Percentiles rank a stretch among this genome's conserved stretches.
Conservation (phyloP, 2,113 vertebrate genomes). For the Pandion haliaetus region DNA sequence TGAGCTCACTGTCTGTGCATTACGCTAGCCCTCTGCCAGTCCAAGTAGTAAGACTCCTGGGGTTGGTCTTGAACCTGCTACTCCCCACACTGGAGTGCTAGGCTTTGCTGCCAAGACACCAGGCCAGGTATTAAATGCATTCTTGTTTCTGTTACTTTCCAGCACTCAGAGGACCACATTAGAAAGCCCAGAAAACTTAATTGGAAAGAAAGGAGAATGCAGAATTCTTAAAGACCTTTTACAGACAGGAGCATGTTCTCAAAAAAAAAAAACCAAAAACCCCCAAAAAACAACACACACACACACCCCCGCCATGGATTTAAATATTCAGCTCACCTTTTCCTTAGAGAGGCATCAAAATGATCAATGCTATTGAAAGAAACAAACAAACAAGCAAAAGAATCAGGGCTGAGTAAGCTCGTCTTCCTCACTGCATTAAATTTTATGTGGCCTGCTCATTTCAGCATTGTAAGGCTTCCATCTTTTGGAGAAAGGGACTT, state of each 20-base stretch:
- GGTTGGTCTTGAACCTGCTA: conserved; percentile 50
- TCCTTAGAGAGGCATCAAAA: background rate
- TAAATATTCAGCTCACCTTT: background rate
- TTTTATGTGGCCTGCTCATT: background rate
- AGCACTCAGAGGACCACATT: conserved; percentile 32
- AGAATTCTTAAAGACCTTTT: background rate
- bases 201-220: conserved; percentile 9
- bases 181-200: conserved; percentile 24
- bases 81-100: conserved; percentile 35
- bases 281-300: too few relatives aligned
- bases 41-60: conserved; percentile 58
- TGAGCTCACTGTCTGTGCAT: conserved; percentile 69
- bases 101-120: conserved; percentile 42
- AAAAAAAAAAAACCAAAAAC: background rate
- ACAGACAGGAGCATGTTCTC: background rate
- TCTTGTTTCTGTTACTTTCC: conserved; percentile 56
- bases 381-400: background rate
- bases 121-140: conserved; percentile 54
- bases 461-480: background rate
- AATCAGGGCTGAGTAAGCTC: background rate
- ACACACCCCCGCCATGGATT: background rate
- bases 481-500: background rate
- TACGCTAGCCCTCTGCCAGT: conserved; percentile 58
- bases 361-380: background rate
- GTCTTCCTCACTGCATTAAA: background rate